phyloP scores from a whole-genome alignment of 2,113 vertebrate species.

The Anas platyrhynchos region DNA sequence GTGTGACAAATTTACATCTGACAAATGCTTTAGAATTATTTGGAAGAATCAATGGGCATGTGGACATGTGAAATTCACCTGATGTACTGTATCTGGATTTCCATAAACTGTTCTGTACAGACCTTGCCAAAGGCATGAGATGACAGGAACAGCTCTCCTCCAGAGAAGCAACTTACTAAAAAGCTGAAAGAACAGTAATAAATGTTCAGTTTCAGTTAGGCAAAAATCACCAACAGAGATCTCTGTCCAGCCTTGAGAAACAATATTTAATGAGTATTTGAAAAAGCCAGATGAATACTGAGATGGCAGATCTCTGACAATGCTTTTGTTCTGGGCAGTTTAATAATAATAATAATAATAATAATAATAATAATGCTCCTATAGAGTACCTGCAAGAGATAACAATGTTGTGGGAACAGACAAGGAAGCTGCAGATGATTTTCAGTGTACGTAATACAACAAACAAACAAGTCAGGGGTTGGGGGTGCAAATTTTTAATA shows the following conservation, averaged over 20 bases:
- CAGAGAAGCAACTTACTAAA: not conserved
- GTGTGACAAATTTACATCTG: not conserved
- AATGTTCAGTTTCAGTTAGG: not conserved
- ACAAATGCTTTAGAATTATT: not conserved
- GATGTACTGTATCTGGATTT: not conserved
- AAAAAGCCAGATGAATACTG: not conserved
- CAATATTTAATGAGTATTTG: not conserved
- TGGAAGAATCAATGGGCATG: not conserved
- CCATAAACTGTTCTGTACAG: not conserved
- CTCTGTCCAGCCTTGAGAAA: not conserved
- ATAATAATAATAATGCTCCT: too few species aligned
- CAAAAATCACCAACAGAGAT: not conserved
- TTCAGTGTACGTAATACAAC: not conserved
- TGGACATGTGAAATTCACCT: not conserved
- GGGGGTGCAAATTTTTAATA: not conserved
- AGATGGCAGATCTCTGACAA: not conserved
- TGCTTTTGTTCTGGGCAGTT: not conserved
- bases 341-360: too few species aligned
- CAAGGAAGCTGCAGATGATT: not conserved
- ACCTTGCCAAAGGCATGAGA: not conserved
- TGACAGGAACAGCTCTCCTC: not conserved
- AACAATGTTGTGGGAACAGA: not conserved
- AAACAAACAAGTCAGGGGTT: not conserved
- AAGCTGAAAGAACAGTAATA: not conserved
- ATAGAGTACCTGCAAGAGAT: not conserved